phyloP scores from a whole-genome alignment of 2,888 invertebrate genomes.

The Perizoma flavofasciatum region DNA sequence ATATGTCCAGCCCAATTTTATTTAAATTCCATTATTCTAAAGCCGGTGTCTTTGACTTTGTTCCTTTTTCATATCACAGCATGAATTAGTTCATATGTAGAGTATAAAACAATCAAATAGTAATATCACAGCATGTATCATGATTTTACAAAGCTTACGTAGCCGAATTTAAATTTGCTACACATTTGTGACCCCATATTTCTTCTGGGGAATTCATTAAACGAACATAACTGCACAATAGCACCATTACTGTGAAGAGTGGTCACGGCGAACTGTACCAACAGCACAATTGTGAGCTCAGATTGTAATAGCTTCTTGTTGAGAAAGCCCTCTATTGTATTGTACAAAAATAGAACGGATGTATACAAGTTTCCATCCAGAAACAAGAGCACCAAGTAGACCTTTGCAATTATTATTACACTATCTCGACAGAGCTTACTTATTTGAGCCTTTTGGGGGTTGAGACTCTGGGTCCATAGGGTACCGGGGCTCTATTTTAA shows the following conservation, averaged over 20 bases:
- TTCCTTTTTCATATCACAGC: too few relatives aligned
- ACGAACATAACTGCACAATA: slow-evolving; percentile 41
- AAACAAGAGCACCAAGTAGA: neutral
- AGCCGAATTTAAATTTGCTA: slow-evolving; percentile 43
- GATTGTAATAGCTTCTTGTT: slow-evolving; percentile 24
- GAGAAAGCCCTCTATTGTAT: slow-evolving; percentile 17
- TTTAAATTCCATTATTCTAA: too few relatives aligned
- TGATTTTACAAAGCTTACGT: slow-evolving; percentile 26
- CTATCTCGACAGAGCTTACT: too few relatives aligned
- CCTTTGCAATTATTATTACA: too few relatives aligned
- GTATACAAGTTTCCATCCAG: slow-evolving; percentile 10
- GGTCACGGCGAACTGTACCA: slow-evolving; percentile 38
- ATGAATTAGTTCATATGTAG: too few relatives aligned
- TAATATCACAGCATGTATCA: slow-evolving; percentile 16
- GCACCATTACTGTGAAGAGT: slow-evolving; percentile 40
- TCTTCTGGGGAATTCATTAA: slow-evolving; percentile 51
- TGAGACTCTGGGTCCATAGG: too few relatives aligned
- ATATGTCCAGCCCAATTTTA: too few relatives aligned
- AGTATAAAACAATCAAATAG: neutral
- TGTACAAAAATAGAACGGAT: slow-evolving; percentile 16
- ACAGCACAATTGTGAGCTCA: slow-evolving; percentile 29
- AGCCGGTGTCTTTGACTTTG: too few relatives aligned
- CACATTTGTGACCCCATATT: slow-evolving; percentile 48
- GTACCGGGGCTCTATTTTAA: too few relatives aligned
- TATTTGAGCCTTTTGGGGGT: too few relatives aligned